phyloP scores from a whole-genome alignment of 2,888 invertebrate genomes.

The Acleris holmiana region DNA sequence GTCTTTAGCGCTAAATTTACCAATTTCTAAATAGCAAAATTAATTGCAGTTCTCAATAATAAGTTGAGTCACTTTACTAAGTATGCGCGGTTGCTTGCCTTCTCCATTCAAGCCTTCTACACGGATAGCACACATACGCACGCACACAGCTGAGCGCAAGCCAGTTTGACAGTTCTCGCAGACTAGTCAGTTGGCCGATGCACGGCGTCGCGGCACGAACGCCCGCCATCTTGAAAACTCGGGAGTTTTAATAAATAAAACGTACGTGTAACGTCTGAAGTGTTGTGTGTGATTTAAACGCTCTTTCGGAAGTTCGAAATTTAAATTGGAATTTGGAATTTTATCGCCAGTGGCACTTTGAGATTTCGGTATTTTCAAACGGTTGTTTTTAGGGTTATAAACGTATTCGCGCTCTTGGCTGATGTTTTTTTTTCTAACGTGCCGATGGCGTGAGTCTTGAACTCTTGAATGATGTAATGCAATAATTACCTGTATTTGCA shows the following conservation, averaged over 20 bases:
- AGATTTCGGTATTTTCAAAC: slow-evolving; percentile 64
- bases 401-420: slow-evolving; percentile 51
- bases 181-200: slow-evolving; percentile 77
- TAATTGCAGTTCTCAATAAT: slow-evolving; percentile 32
- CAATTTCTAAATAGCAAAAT: slow-evolving; percentile 26
- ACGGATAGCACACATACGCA: slow-evolving; percentile 44
- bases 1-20: slow-evolving; percentile 4
- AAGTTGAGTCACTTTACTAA: slow-evolving; percentile 31
- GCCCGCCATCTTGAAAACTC: slow-evolving; percentile 70
- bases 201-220: slow-evolving; percentile 76
- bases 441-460: slow-evolving; percentile 52
- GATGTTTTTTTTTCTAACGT: slow-evolving; percentile 52
- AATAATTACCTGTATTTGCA: slow-evolving; percentile 68
- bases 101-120: slow-evolving; percentile 49
- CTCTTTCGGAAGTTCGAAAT: slow-evolving; percentile 51
- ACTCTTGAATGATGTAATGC: slow-evolving; percentile 70
- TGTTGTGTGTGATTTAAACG: slow-evolving; percentile 57
- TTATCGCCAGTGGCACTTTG: slow-evolving; percentile 31
- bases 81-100: slow-evolving; percentile 35
- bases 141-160: slow-evolving; percentile 48
- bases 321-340: slow-evolving; percentile 39
- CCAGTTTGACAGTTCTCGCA: slow-evolving; percentile 78
- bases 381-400: slow-evolving; percentile 59
- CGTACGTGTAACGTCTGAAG: slow-evolving; percentile 64
- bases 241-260: slow-evolving; percentile 66